Percentiles rank a stretch among this genome's conserved stretches.
These are phyloP conservation scores for Hirundichthys speculiger DNA, from an alignment of 2,113 vertebrate species.

Conservation along the genomic window DNA sequence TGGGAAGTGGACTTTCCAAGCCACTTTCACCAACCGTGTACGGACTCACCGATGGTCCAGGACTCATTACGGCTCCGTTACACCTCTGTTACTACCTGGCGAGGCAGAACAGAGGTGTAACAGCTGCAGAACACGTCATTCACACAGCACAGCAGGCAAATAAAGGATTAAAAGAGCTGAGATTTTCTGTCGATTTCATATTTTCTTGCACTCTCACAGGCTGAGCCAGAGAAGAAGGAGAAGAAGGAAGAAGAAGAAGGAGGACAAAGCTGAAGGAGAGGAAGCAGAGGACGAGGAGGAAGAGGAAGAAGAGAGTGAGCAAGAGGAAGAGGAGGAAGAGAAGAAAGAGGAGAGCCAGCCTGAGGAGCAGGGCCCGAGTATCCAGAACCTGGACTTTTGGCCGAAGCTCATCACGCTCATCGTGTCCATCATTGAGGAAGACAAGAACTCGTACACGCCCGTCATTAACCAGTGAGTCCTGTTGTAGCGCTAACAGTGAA, in stretches of 20 bases:
- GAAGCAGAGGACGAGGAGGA: slow-evolving; percentile 12
- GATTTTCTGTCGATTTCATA: too few species aligned
- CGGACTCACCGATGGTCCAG: too few species aligned
- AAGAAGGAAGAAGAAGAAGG: slow-evolving; percentile 49
- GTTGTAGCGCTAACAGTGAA: accelerated
- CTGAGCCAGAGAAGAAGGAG: slow-evolving; percentile 56
- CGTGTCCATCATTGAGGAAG: slow-evolving; percentile 98
- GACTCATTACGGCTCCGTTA: too few species aligned
- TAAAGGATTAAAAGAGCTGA: too few species aligned
- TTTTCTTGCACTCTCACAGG: slow-evolving; percentile 16
- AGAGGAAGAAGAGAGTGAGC: slow-evolving; percentile 33
- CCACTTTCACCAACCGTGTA: too few species aligned
- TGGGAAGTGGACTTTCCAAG: too few species aligned
- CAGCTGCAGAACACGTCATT: too few species aligned
- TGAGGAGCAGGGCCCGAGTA: slow-evolving; percentile 93
- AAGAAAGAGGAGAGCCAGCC: slow-evolving; percentile 66
- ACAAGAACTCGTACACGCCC: slow-evolving; percentile 92
- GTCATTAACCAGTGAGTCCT: slow-evolving; percentile 93
- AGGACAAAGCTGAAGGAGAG: slow-evolving; percentile 22
- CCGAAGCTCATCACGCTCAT: slow-evolving; percentile 98
- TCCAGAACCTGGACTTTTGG: slow-evolving; percentile 97
- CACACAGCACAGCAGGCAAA: too few species aligned
- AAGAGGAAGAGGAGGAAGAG: slow-evolving; percentile 77
- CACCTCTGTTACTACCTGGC: too few species aligned
- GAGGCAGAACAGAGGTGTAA: too few species aligned